phyloP scores from a whole-genome alignment of 2,797 vertebrate genomes.

The Anas bernieri region DNA sequence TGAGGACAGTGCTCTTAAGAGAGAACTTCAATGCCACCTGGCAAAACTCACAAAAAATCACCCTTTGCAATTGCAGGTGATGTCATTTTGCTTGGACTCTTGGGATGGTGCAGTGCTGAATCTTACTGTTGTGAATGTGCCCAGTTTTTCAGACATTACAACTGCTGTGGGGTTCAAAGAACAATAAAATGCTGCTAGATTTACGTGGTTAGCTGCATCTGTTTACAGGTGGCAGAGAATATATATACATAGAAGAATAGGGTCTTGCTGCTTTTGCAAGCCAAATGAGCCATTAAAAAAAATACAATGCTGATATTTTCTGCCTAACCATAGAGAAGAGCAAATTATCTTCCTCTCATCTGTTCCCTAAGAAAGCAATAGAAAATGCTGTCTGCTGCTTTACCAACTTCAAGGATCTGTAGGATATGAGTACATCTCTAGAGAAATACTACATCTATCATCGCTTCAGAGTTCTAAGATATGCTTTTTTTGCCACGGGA shows the following conservation, averaged over 20 bases:
- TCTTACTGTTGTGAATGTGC: neutral
- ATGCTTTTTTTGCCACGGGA: neutral
- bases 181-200: constrained; percentile 53
- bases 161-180: neutral
- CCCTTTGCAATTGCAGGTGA: neutral
- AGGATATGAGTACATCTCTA: neutral
- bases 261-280: neutral
- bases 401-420: neutral
- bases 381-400: neutral
- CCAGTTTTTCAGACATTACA: neutral
- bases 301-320: neutral
- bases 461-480: neutral
- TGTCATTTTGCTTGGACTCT: constrained; percentile 20
- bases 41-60: neutral
- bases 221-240: neutral
- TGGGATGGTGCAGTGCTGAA: neutral
- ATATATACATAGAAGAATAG: neutral
- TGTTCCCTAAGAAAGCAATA: neutral
- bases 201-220: constrained; percentile 8
- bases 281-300: neutral
- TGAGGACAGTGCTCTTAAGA: neutral
- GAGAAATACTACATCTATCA: neutral
- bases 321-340: neutral
- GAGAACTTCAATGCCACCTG: neutral
- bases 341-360: neutral